phyloP scores from a whole-genome alignment of 2,113 vertebrate species.

The Scomber colias region DNA sequence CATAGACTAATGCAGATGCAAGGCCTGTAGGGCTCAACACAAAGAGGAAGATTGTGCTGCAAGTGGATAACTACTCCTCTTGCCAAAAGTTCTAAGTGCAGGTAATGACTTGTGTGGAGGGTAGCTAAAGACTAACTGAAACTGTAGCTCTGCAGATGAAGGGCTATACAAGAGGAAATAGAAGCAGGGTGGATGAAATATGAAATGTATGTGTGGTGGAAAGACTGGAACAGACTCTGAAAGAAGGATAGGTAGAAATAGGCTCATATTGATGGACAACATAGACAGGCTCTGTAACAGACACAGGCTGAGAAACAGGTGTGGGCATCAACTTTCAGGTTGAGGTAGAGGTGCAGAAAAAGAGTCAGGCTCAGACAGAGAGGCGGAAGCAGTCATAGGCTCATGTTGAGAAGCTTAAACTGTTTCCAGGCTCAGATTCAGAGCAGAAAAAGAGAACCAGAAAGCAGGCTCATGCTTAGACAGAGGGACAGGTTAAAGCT shows the following conservation, averaged over 20 bases:
- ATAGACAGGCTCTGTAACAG: constrained; percentile 5
- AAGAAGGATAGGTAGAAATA: neutral
- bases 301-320: neutral
- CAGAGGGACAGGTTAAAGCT: constrained; percentile 14
- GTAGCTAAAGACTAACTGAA: constrained; percentile 4
- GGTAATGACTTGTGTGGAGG: neutral
- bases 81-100: constrained; percentile 12
- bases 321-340: constrained; percentile 1
- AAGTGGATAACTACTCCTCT: neutral
- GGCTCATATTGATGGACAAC: neutral
- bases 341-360: constrained; percentile 5
- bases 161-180: neutral
- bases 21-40: neutral
- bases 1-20: neutral
- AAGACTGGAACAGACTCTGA: constrained; percentile 4
- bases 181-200: neutral
- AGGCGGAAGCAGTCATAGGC: neutral
- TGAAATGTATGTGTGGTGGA: neutral
- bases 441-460: neutral
- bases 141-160: neutral
- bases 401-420: neutral
- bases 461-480: constrained; percentile 5
- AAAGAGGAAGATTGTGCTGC: neutral
- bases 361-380: no score
- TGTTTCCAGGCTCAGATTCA: neutral